Evolutionary conservation across 92 coral and sea anemone genomes (phyloP).

Genomic region (Parazoanthus swiftii): DNA sequence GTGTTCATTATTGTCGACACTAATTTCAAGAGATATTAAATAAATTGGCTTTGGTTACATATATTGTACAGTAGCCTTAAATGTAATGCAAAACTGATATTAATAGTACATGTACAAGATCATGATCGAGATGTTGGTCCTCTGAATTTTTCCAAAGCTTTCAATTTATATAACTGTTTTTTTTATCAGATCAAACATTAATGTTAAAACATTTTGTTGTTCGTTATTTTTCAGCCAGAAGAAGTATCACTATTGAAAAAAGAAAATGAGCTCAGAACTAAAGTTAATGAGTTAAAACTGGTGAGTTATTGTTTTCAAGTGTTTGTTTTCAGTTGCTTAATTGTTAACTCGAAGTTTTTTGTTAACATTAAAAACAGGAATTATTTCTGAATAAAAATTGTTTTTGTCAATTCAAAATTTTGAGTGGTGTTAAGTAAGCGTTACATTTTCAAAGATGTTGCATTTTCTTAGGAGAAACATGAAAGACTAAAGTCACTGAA

Average conservation of each 20-base stretch:
- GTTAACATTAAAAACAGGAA: background rate
- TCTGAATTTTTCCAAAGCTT: too few relatives aligned
- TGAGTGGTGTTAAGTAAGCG: background rate
- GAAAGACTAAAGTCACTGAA: conserved; percentile 75
- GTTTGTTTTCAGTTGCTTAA: too few relatives aligned
- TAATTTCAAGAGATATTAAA: too few relatives aligned
- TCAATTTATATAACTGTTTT: too few relatives aligned
- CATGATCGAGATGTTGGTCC: too few relatives aligned
- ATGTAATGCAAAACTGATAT: too few relatives aligned
- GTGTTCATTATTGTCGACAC: too few relatives aligned
- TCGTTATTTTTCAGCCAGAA: conserved; percentile 47
- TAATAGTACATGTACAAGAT: too few relatives aligned
- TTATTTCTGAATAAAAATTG: background rate
- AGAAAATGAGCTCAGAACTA: conserved; percentile 86
- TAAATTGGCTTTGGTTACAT: too few relatives aligned
- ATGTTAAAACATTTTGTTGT: background rate
- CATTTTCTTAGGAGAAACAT: conserved; percentile 78
- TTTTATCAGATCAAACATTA: too few relatives aligned
- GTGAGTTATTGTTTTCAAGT: conserved; percentile 49
- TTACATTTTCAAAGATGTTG: background rate
- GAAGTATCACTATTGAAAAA: conserved; percentile 72
- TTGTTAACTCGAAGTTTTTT: background rate
- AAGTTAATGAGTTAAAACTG: conserved; percentile 77
- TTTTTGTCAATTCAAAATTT: background rate
- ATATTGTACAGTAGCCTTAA: too few relatives aligned